Percentiles rank a stretch among this genome's conserved stretches.
These are phyloP conservation scores for Trichogramma pretiosum DNA, from an alignment of 1,140 invertebrate genomes.

Conservation along the genomic window DNA sequence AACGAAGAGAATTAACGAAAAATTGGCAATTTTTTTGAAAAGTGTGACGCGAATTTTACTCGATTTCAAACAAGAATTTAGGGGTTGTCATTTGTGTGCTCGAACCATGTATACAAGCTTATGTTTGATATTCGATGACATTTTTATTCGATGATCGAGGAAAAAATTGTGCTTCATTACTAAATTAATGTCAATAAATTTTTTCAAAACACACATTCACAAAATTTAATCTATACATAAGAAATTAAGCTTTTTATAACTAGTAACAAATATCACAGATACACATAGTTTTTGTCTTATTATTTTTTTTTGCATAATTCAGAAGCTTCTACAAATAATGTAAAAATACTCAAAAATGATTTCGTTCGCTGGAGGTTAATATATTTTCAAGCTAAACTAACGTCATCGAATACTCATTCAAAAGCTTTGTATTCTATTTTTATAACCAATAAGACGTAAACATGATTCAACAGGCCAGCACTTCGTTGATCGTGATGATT, in stretches of 20 bases:
- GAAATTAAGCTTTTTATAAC: background rate
- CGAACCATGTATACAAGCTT: slow-evolving; percentile 3
- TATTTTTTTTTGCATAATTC: background rate
- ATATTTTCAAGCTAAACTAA: background rate
- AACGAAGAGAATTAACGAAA: background rate
- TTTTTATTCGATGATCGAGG: no score
- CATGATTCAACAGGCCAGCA: slow-evolving; percentile 38
- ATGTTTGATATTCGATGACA: slow-evolving; percentile 10
- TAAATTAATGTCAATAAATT: background rate
- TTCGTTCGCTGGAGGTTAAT: no score
- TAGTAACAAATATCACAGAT: slow-evolving; percentile 13
- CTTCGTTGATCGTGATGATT: slow-evolving; percentile 43
- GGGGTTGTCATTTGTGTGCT: slow-evolving; percentile 5
- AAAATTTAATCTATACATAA: background rate
- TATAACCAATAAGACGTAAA: slow-evolving; percentile 7
- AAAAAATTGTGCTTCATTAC: background rate
- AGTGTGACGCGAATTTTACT: slow-evolving; percentile 1
- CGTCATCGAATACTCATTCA: slow-evolving; percentile 10
- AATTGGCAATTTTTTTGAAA: background rate
- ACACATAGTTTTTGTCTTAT: slow-evolving; percentile 12
- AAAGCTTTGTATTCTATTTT: background rate
- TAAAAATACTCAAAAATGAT: background rate
- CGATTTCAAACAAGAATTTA: slow-evolving; percentile 14
- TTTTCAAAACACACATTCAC: background rate
- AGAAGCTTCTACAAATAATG: background rate